Evolutionary conservation across 2,113 vertebrate species (phyloP).

Genomic region (Rutilus rutilus): DNA sequence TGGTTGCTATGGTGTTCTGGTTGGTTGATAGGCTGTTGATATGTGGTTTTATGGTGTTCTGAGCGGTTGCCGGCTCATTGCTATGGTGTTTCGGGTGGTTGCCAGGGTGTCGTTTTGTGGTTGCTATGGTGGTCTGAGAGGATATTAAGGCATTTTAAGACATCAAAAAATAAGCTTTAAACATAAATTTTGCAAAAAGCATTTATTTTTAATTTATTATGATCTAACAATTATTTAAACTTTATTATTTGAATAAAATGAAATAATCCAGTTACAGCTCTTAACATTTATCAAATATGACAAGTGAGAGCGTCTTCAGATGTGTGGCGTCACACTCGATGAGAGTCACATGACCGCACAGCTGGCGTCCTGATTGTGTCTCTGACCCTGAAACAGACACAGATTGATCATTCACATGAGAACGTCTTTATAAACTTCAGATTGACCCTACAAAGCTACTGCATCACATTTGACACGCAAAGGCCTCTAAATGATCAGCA

Average conservation of each 20-base stretch:
- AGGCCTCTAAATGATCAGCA: too few species aligned
- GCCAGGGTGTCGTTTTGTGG: too few species aligned
- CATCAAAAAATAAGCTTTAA: not conserved
- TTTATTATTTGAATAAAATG: not conserved
- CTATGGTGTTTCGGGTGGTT: too few species aligned
- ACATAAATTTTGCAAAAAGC: slow-evolving; percentile 5
- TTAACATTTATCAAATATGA: not conserved
- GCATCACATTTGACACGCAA: too few species aligned
- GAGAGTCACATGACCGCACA: slow-evolving; percentile 10
- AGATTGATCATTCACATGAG: not conserved
- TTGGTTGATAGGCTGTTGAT: too few species aligned
- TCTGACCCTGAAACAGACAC: not conserved
- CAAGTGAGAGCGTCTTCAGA: not conserved
- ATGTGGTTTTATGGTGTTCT: too few species aligned
- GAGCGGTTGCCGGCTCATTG: too few species aligned
- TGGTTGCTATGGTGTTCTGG: too few species aligned
- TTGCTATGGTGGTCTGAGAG: too few species aligned
- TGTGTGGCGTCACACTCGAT: not conserved
- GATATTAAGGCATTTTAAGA: not conserved
- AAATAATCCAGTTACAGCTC: not conserved
- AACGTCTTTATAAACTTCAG: too few species aligned
- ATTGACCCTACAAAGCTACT: too few species aligned
- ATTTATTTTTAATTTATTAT: slow-evolving; percentile 22
- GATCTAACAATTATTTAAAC: not conserved
- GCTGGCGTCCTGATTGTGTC: not conserved